A percentile compares a stretch with the other conserved stretches of the same genome.
Evolutionary conservation across 2,797 vertebrate genomes (phyloP).

Genomic region (Hoplostethus atlanticus): DNA sequence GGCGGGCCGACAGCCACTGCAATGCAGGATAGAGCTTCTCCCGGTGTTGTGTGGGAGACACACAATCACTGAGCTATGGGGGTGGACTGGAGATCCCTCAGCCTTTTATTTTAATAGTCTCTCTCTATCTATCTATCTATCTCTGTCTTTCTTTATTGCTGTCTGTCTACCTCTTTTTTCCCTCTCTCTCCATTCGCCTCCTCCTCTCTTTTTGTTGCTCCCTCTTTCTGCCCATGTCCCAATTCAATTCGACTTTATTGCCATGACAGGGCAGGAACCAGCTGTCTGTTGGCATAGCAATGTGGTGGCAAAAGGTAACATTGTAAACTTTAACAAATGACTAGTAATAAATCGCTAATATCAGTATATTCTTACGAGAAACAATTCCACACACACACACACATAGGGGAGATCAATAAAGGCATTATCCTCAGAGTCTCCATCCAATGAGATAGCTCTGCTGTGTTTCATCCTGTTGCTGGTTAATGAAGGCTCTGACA

Average conservation of each 20-base stretch:
- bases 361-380: neutral
- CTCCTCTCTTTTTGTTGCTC: neutral
- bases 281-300: neutral
- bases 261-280: neutral
- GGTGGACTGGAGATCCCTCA: constrained; percentile 45
- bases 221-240: neutral
- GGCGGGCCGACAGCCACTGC: constrained; percentile 64
- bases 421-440: no score
- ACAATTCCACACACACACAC: no score
- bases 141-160: neutral
- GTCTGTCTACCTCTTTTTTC: neutral
- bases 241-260: constrained; percentile 17
- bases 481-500: no score
- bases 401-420: no score
- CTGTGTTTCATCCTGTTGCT: no score
- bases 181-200: neutral
- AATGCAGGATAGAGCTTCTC: constrained; percentile 73
- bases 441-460: no score
- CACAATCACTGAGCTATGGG: constrained; percentile 53
- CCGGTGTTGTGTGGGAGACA: constrained; percentile 55
- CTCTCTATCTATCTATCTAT: constrained; percentile 8
- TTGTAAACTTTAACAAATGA: neutral
- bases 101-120: constrained; percentile 27
- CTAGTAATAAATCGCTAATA: neutral
- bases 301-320: neutral